Evolutionary conservation across 2,113 vertebrate genomes (phyloP).

Genomic region (Ancistrus triradiatus): DNA sequence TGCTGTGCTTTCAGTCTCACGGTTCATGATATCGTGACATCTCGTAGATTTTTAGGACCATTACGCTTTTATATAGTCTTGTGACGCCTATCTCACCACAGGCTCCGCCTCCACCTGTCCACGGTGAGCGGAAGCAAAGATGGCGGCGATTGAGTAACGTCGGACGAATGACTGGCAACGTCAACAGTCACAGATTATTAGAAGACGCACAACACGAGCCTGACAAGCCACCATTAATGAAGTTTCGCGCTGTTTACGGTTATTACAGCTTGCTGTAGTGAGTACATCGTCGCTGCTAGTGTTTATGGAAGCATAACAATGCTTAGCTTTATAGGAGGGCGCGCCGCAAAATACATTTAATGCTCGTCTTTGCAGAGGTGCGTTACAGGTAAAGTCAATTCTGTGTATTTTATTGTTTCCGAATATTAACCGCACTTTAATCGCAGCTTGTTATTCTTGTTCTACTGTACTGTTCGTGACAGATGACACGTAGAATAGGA

Average conservation of each 20-base stretch:
- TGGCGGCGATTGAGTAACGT: conserved; percentile 56
- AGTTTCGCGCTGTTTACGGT: too few relatives aligned
- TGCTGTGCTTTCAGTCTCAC: too few relatives aligned
- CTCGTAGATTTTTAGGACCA: too few relatives aligned
- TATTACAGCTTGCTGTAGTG: too few relatives aligned
- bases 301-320: too few relatives aligned
- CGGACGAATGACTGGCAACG: conserved; percentile 5
- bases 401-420: background rate
- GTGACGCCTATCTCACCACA: background rate
- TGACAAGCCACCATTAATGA: background rate
- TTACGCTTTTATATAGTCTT: too few relatives aligned
- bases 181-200: conserved; percentile 26
- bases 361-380: conserved; percentile 19
- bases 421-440: background rate
- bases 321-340: too few relatives aligned
- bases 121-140: conserved; percentile 51
- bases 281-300: too few relatives aligned
- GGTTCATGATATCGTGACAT: too few relatives aligned
- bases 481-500: conserved; percentile 41
- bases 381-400: conserved; percentile 39
- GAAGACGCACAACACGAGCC: background rate
- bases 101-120: conserved; percentile 49
- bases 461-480: conserved; percentile 29
- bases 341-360: background rate
- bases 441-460: conserved; percentile 28